Conservation (phyloP, 2,797 vertebrate genomes). For the Dermochelys coriacea region DNA sequence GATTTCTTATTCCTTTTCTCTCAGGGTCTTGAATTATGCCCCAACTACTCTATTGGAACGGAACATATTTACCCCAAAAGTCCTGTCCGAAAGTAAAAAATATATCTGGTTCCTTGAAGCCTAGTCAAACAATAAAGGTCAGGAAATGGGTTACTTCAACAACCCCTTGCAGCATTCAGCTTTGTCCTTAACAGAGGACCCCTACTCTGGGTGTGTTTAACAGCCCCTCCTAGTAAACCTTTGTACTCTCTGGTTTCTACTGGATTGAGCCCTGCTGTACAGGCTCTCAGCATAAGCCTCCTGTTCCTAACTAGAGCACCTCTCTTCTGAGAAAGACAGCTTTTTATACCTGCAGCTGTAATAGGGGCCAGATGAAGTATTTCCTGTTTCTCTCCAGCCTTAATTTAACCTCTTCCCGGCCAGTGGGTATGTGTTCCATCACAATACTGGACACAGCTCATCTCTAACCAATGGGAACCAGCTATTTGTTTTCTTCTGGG, state of each 20-base stretch:
- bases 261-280: constrained; percentile 62
- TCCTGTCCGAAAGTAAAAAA: constrained; percentile 20
- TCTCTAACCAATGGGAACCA: constrained; percentile 23
- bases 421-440: background rate
- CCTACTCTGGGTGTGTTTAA: constrained; percentile 47
- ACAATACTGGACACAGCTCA: background rate
- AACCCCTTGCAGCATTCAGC: constrained; percentile 28
- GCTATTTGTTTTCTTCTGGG: background rate
- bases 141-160: constrained; percentile 57
- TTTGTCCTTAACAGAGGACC: constrained; percentile 68
- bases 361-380: constrained; percentile 37
- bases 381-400: constrained; percentile 52
- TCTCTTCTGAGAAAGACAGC: constrained; percentile 50
- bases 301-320: constrained; percentile 67
- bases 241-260: constrained; percentile 70
- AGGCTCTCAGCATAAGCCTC: constrained; percentile 25
- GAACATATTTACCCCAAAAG: background rate
- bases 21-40: constrained; percentile 3
- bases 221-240: constrained; percentile 58
- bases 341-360: constrained; percentile 35
- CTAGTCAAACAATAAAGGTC: constrained; percentile 57
- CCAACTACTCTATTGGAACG: background rate
- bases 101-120: constrained; percentile 13
- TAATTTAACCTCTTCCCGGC: constrained; percentile 59
- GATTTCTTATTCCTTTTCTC: constrained; percentile 7